These are phyloP conservation scores for Aythya baeri DNA, from an alignment of 2,113 vertebrate genomes.

Conservation along the genomic window DNA sequence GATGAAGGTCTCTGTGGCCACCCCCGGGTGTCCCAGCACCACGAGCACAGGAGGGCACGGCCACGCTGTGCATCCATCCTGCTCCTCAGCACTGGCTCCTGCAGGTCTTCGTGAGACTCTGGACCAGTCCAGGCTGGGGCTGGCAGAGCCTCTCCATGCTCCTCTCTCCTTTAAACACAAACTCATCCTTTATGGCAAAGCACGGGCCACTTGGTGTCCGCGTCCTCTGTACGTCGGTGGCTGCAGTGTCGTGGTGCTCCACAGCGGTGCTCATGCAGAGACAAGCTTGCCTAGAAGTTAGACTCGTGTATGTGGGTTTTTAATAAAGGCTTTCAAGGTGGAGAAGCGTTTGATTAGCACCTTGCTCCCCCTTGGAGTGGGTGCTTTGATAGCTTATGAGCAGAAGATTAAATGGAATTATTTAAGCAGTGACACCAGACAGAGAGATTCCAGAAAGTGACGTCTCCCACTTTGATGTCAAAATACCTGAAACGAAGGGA, in stretches of 20 bases:
- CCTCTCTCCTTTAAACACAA: background rate
- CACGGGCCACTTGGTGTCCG: background rate
- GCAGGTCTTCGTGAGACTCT: background rate
- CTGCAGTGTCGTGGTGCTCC: background rate
- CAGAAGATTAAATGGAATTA: slow-evolving; percentile 73
- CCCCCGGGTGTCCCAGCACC: background rate
- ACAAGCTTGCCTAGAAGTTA: background rate
- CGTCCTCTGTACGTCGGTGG: background rate
- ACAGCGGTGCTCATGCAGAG: background rate
- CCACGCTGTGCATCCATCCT: background rate
- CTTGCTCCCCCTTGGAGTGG: slow-evolving; percentile 60
- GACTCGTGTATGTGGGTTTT: background rate
- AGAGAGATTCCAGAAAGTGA: slow-evolving; percentile 59
- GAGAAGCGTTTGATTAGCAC: slow-evolving; percentile 74
- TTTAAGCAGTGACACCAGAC: slow-evolving; percentile 62
- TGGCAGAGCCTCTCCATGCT: background rate
- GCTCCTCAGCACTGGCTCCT: background rate
- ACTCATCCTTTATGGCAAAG: background rate
- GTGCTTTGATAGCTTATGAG: slow-evolving; percentile 69
- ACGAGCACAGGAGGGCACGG: background rate
- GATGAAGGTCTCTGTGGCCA: slow-evolving; percentile 47
- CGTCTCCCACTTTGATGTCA: slow-evolving; percentile 63
- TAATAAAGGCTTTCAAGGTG: slow-evolving; percentile 65
- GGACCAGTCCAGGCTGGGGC: background rate
- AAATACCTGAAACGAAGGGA: slow-evolving; percentile 46